These are phyloP conservation scores for Tupaia tana DNA, from an alignment of 2,113 vertebrate genomes.

Conservation along the genomic window DNA sequence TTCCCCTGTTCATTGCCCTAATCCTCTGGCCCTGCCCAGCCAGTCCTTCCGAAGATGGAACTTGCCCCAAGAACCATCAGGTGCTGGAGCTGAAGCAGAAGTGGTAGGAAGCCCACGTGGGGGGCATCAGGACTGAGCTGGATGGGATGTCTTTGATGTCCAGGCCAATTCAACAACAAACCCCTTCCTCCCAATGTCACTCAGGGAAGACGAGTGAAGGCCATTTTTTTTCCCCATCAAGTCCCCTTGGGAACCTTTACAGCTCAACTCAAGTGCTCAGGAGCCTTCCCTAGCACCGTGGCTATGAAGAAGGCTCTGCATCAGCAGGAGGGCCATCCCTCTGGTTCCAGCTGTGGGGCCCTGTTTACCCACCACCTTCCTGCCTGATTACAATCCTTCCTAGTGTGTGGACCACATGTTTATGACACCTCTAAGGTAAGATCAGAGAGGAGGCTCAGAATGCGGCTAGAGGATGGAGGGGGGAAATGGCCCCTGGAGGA, in stretches of 20 bases:
- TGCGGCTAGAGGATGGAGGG: background rate
- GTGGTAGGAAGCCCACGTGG: background rate
- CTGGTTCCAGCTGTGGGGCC: background rate
- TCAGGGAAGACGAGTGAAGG: background rate
- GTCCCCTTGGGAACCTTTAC: background rate
- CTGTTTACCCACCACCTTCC: background rate
- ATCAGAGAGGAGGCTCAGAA: background rate
- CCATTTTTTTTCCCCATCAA: background rate
- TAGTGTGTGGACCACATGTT: background rate
- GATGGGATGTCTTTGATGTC: background rate
- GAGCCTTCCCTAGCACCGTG: background rate
- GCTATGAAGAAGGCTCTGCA: background rate
- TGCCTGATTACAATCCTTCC: background rate
- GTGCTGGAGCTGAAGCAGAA: background rate
- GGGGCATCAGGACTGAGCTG: background rate
- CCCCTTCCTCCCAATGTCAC: background rate
- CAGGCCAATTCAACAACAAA: background rate
- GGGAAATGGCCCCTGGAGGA: background rate
- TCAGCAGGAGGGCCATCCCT: background rate
- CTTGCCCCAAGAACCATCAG: background rate
- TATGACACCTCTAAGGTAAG: background rate
- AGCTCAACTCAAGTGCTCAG: background rate
- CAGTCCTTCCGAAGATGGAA: background rate
- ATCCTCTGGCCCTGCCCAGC: background rate
- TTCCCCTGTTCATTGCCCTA: background rate